Conservation (phyloP, 1,140 invertebrate species). For the Hyposmocoma kahamanoa region DNA sequence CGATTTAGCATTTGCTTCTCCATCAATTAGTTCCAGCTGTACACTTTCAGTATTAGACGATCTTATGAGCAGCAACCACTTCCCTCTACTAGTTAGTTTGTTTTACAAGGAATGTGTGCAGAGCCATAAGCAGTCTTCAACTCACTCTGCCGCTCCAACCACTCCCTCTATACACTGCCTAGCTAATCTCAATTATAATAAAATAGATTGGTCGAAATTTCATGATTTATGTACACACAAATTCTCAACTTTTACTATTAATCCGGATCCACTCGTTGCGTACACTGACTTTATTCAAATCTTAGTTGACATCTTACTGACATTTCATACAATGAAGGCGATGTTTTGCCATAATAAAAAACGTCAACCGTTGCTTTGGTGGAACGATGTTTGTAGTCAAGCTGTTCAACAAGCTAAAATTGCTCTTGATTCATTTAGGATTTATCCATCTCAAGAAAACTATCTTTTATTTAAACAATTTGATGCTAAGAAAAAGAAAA, state of each 20-base stretch:
- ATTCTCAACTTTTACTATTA: not conserved
- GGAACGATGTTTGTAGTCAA: not conserved
- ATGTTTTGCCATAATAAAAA: not conserved
- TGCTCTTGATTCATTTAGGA: not conserved
- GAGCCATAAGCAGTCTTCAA: not conserved
- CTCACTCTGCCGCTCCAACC: no score
- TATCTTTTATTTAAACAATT: not conserved
- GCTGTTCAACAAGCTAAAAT: not conserved
- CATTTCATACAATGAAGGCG: not conserved
- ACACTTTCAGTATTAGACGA: not conserved
- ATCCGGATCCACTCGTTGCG: not conserved
- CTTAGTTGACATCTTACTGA: not conserved
- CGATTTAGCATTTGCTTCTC: not conserved
- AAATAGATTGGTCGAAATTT: not conserved
- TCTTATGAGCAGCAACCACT: not conserved
- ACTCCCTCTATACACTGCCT: no score
- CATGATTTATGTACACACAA: not conserved
- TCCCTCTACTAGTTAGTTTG: not conserved
- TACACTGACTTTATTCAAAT: not conserved
- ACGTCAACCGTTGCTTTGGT: not conserved
- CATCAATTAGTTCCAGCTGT: not conserved
- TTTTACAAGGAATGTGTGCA: no score
- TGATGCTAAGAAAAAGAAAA: not conserved
- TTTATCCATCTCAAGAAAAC: not conserved
- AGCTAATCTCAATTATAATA: no score